A percentile compares a stretch with the other conserved stretches of the same genome.
Conservation (phyloP, 2,888 invertebrate species). For the Drosophila neotestacea region DNA sequence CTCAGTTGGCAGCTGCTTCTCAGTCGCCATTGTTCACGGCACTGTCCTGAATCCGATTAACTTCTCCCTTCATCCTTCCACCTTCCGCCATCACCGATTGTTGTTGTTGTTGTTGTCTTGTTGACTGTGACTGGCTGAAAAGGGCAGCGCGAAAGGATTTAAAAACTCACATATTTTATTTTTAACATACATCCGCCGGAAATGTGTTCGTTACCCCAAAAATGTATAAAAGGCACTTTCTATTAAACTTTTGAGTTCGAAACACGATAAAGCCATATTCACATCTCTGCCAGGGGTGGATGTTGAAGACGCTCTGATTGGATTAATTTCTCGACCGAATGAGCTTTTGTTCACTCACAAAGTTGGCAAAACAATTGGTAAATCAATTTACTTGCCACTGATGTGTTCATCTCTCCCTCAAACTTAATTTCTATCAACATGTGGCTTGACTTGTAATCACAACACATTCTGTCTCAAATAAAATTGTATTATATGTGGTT, state of each 20-base stretch:
- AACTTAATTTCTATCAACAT: conserved; percentile 21
- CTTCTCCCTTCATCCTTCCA: conserved; percentile 15
- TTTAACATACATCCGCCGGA: conserved; percentile 41
- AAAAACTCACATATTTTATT: conserved; percentile 37
- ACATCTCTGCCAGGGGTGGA: conserved; percentile 2
- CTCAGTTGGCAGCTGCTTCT: not conserved
- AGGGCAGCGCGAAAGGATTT: conserved; percentile 52
- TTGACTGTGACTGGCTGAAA: conserved; percentile 34
- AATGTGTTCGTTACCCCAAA: conserved; percentile 38
- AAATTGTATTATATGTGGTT: not conserved
- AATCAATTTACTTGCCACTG: conserved; percentile 46
- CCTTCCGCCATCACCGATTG: not conserved
- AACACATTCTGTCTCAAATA: not conserved
- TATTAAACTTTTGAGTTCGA: conserved; percentile 30
- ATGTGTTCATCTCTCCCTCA: conserved; percentile 29
- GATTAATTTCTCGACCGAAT: conserved; percentile 45
- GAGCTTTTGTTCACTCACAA: conserved; percentile 18
- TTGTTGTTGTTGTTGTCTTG: conserved; percentile 30
- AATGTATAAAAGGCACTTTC: conserved; percentile 31
- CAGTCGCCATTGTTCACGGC: conserved; percentile 47
- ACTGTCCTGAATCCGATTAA: conserved; percentile 59
- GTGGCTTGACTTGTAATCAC: conserved; percentile 10
- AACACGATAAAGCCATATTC: conserved; percentile 59
- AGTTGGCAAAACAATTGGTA: conserved; percentile 48
- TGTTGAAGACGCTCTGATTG: conserved; percentile 11